These are phyloP conservation scores for Danaus melanippus DNA, from an alignment of 1,140 invertebrate genomes.

Conservation along the genomic window DNA sequence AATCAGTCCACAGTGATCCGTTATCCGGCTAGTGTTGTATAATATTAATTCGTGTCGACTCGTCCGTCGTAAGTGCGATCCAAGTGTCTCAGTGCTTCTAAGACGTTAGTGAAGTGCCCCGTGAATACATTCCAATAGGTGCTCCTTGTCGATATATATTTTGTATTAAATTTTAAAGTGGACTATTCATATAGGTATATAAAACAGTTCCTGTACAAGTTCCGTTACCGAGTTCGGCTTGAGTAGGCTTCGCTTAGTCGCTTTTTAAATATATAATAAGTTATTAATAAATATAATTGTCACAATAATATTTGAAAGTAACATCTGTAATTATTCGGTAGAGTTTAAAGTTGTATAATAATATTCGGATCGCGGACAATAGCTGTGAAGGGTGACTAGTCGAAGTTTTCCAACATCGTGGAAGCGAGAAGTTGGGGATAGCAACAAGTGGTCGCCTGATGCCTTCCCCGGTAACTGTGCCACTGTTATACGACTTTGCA, in stretches of 20 bases:
- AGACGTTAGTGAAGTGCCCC: conserved; percentile 46
- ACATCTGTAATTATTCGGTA: too few species aligned
- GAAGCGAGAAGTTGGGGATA: conserved; percentile 41
- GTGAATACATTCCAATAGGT: conserved; percentile 35
- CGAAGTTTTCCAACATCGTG: conserved; percentile 41
- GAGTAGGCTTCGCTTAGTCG: conserved; percentile 20
- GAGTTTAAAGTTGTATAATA: neutral
- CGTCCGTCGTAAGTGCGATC: conserved; percentile 31
- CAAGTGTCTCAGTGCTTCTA: conserved; percentile 39
- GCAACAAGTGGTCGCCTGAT: conserved; percentile 67
- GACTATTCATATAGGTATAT: conserved; percentile 13
- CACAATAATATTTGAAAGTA: too few species aligned
- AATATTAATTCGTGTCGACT: conserved; percentile 16
- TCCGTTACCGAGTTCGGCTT: conserved; percentile 19
- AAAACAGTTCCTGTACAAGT: conserved; percentile 40
- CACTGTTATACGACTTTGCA: conserved; percentile 63
- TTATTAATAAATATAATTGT: too few species aligned
- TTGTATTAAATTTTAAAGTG: conserved; percentile 11
- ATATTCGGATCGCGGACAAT: conserved; percentile 22
- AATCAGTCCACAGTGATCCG: neutral
- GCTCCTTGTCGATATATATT: conserved; percentile 27
- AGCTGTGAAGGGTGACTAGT: conserved; percentile 19
- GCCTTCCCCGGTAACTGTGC: conserved; percentile 62
- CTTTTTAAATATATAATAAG: too few species aligned
- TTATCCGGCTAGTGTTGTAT: conserved; percentile 13